Evolutionary conservation across 2,797 vertebrate species (phyloP), one percentile per base, ranked within the genome.

Genomic region (Enteromius viviparus): DNA sequence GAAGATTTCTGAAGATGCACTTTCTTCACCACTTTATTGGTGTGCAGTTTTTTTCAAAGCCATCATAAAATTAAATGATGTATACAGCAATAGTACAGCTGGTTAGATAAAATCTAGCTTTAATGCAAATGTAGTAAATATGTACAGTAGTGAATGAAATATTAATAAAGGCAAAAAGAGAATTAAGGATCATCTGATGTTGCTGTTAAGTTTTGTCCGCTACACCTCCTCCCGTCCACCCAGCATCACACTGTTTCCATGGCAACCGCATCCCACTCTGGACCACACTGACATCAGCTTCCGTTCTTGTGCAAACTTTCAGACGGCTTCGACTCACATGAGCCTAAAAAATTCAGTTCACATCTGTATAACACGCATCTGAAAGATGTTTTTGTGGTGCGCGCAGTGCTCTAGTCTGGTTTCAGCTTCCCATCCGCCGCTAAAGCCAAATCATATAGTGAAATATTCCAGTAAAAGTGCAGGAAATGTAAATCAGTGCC

Each of bases 401-500:
- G 4, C 23, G 6, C 32, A 60, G 21, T 40, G 32, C 19, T 64
- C 26, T 15, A 64, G 60, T 64, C 40, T 81, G 69, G 40, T 74
- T 47, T 71, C 19, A 42, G n/a, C 10, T 55, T 70, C 3, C 51
- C 6, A 47, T 62, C 49, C 40, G 10, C 32, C 26, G 10, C 42
- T 11, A 9, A 40, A 78, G 51, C 66, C 74, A 72, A 81, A 72
- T 81, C 66, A 70, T 58, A 83, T 74, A 53, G 51, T 26, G 65
- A 74, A 71, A 80, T 74, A 64, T 81, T 81, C 80, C 68, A 60
- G 78, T 53, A 87, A 87, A 69, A 88, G 74, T 87, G 86, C 88
- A 88, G 75, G 85, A 89, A 55, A 82, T 64, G 76, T 86, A 86
- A 90, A 90, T 89, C 58, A 68, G 71, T 15, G 71, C 87, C 82